phyloP scores from a whole-genome alignment of 2,113 vertebrate species.

The Propithecus coquereli region DNA sequence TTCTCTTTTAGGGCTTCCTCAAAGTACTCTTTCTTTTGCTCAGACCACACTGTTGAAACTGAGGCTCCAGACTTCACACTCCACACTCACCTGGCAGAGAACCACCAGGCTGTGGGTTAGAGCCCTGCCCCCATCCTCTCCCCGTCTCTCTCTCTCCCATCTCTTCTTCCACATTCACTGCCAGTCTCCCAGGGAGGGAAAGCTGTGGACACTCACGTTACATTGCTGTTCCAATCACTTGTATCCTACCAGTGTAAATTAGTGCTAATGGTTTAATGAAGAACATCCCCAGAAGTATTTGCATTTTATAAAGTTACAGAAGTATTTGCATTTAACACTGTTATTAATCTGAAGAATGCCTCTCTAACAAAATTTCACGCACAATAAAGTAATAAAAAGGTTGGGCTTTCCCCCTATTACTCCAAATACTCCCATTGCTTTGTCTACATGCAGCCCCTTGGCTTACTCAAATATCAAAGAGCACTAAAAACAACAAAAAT shows the following conservation, averaged over 20 bases:
- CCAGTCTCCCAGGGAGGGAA: not conserved
- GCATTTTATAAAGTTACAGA: not conserved
- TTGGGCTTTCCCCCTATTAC: not conserved
- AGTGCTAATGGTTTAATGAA: not conserved
- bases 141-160: not conserved
- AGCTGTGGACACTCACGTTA: not conserved
- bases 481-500: conserved; percentile 23
- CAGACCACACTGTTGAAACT: not conserved
- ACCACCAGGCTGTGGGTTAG: not conserved
- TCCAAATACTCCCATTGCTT: not conserved
- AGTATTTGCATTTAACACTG: not conserved
- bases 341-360: not conserved
- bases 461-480: not conserved
- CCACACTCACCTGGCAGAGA: not conserved
- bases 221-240: not conserved
- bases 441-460: not conserved
- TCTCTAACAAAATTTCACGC: not conserved
- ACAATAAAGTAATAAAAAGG: not conserved
- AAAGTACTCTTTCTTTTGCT: not conserved
- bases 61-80: not conserved
- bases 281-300: not conserved
- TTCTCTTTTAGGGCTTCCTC: not conserved
- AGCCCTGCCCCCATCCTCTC: not conserved
- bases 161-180: not conserved
- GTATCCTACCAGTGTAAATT: not conserved